These are phyloP conservation scores for Heliconius congener DNA, from an alignment of 1,140 invertebrate genomes.

Conservation along the genomic window DNA sequence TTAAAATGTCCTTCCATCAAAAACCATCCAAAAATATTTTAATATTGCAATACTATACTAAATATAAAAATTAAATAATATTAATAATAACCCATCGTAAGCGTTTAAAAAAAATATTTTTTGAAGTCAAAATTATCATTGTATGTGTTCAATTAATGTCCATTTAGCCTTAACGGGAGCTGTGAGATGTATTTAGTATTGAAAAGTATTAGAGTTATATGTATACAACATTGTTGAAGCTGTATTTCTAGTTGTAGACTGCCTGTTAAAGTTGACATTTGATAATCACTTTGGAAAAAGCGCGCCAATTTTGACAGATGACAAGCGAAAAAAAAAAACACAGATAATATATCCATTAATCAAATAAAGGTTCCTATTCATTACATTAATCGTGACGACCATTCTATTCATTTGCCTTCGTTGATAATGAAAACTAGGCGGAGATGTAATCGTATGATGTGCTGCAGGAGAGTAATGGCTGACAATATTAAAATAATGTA, in stretches of 20 bases:
- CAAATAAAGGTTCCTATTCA: slow-evolving; percentile 12
- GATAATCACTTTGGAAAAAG: not conserved
- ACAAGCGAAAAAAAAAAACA: too few species aligned
- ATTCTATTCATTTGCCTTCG: not conserved
- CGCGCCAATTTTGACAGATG: not conserved
- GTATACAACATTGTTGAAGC: slow-evolving; percentile 32
- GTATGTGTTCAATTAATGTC: slow-evolving; percentile 69
- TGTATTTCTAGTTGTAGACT: slow-evolving; percentile 19
- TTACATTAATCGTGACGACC: not conserved
- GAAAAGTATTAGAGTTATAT: slow-evolving; percentile 51
- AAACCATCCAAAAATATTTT: slow-evolving; percentile 13
- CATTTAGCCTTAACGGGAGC: slow-evolving; percentile 73
- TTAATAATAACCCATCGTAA: not conserved
- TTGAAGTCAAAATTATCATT: slow-evolving; percentile 27
- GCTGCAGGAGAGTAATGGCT: slow-evolving; percentile 77
- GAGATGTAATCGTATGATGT: slow-evolving; percentile 45
- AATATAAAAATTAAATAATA: not conserved
- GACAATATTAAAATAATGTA: slow-evolving; percentile 56
- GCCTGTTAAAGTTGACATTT: not conserved
- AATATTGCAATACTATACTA: not conserved
- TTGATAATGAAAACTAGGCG: slow-evolving; percentile 16
- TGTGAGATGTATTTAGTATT: slow-evolving; percentile 73
- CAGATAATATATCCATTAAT: slow-evolving; percentile 2
- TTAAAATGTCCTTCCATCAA: not conserved
- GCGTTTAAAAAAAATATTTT: not conserved